Percentiles rank a stretch among this genome's conserved stretches.
Evolutionary conservation across 37 sponge, comb jelly and placozoan species (phyloP).

Genomic region (Eunapius fragilis): DNA sequence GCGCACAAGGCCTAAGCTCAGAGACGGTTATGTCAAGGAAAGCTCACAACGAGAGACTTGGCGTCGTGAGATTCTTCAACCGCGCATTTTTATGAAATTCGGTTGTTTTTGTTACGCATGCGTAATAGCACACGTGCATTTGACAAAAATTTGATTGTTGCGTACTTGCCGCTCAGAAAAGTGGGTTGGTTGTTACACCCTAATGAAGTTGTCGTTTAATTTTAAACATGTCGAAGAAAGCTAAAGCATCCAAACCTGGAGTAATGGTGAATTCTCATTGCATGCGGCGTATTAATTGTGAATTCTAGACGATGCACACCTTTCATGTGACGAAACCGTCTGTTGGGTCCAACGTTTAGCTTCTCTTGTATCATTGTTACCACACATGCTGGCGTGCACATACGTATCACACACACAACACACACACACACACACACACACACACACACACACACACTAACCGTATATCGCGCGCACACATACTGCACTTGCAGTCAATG

Average conservation of each 20-base stretch:
- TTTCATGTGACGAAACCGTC: background rate
- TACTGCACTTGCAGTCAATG: slow-evolving; percentile 2
- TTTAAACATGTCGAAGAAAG: background rate
- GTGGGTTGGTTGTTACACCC: background rate
- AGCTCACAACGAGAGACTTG: slow-evolving; percentile 48
- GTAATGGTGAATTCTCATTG: background rate
- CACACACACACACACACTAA: slow-evolving; percentile 27
- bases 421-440: slow-evolving; percentile 20
- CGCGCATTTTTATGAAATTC: background rate
- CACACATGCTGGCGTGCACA: background rate
- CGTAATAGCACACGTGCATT: background rate
- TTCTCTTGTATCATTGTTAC: too few species aligned
- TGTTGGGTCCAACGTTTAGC: too few species aligned
- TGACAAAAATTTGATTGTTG: background rate
- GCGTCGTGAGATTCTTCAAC: slow-evolving; percentile 26
- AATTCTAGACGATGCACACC: background rate
- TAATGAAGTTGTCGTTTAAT: background rate
- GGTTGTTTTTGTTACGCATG: background rate
- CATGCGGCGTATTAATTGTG: background rate
- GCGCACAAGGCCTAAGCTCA: slow-evolving; percentile 6
- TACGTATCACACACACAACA: background rate
- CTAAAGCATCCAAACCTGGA: background rate
- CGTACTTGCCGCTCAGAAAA: background rate
- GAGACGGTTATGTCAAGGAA: slow-evolving; percentile 28
- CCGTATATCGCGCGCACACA: too few species aligned